Evolutionary conservation across 2,797 vertebrate genomes (phyloP), one percentile per base, ranked within the genome.

Genomic region (Neosilurus hyrtlii): DNA sequence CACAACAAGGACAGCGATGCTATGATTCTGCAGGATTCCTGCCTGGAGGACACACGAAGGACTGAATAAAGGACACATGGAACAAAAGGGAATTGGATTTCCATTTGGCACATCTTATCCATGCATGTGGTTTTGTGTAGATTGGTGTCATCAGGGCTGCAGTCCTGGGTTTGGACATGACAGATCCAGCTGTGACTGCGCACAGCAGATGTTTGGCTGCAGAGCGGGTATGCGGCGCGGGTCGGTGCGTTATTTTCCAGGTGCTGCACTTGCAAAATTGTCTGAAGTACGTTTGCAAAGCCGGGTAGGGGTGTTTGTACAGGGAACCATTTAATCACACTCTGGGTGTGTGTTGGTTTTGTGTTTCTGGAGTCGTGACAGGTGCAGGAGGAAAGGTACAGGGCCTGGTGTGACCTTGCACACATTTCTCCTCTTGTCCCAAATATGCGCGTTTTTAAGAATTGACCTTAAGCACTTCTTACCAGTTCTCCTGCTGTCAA

Each of bases 361-460:
- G 66, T 79, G 74, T 16, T 35, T 62, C 24, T 18, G 65, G 79
- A 83, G 75, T 87, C 86, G 87, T 88, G 87, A 88, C 87, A 86
- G 65, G 72, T 65, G 79, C 71, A 59, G 62, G 14, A 82, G 30
- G 66, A 14, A 30, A 30, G 30, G 65, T 75, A 22, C 16, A 82
- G 82, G 87, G 85, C 87, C 85, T 88, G 81, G 65, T 65, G 77
- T 88, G 87, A 88, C 87, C 87, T 88, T 88, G 87, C 77, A 68
- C 56, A 30, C 26, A 52, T 78, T 63, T 37, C 24, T 26, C 5
- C 10, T 68, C 20, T 30, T 77, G 80, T 76, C 57, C 24, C 57
- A 37, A 24, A 57, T 54, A 52, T 72, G 0, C 6, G 37, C 6
- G 72, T 59, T 14, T 52, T 74, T 18, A 35, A 2, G 0, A 1